Conservation (phyloP, 2,113 vertebrate species). For the Neomonachus schauinslandi region DNA sequence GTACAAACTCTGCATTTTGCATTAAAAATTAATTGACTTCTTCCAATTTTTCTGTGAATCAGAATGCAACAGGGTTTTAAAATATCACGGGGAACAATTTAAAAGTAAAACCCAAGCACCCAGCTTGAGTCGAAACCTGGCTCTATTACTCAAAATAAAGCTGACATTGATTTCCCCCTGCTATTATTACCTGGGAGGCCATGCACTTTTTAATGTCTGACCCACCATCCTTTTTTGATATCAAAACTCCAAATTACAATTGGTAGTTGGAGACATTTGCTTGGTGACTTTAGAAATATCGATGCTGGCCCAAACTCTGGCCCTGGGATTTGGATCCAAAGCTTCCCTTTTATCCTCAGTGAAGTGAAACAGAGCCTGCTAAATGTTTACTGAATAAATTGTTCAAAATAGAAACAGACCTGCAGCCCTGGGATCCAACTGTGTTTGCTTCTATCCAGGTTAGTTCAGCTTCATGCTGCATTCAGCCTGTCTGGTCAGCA, state of each 20-base stretch:
- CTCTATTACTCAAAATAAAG: slow-evolving; percentile 50
- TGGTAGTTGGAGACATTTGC: slow-evolving; percentile 22
- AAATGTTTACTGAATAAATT: slow-evolving; percentile 21
- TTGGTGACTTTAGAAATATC: slow-evolving; percentile 59
- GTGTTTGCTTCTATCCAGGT: background rate
- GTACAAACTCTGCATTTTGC: slow-evolving; percentile 64
- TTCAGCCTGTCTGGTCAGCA: background rate
- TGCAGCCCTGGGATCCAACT: background rate
- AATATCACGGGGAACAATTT: slow-evolving; percentile 53
- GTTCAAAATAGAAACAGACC: slow-evolving; percentile 53
- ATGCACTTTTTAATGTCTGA: background rate
- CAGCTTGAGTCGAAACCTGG: slow-evolving; percentile 58
- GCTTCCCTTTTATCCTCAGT: slow-evolving; percentile 19
- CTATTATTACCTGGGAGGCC: slow-evolving; percentile 37
- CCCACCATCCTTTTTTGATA: background rate
- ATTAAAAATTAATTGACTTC: slow-evolving; percentile 74
- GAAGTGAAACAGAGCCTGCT: slow-evolving; percentile 53
- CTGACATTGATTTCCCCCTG: slow-evolving; percentile 16
- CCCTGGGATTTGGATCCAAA: background rate
- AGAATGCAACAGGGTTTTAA: slow-evolving; percentile 62
- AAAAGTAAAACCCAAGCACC: slow-evolving; percentile 57
- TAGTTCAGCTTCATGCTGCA: background rate
- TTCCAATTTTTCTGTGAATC: slow-evolving; percentile 45
- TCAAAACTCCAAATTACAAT: background rate
- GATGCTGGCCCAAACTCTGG: background rate